These are phyloP conservation scores for Simalia tracyae DNA, from an alignment of 2,797 vertebrate species.

Conservation along the genomic window DNA sequence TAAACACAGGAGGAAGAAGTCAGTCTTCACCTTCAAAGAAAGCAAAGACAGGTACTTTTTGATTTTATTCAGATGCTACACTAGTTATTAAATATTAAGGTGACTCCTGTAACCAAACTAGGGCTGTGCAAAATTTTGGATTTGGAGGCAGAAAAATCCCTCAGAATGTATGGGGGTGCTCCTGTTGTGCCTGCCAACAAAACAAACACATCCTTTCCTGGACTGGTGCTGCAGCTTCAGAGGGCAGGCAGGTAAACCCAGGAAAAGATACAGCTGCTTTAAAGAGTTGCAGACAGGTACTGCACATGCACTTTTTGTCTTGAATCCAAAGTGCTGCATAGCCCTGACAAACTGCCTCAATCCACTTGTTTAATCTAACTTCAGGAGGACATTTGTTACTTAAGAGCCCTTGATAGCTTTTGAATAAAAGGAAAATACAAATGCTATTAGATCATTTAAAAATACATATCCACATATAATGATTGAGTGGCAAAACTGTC, in stretches of 20 bases:
- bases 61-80: not conserved
- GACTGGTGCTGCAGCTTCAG: not conserved
- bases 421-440: not conserved
- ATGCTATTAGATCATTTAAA: not conserved
- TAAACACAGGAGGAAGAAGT: conserved; percentile 79
- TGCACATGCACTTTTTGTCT: not conserved
- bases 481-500: not conserved
- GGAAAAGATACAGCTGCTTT: not conserved
- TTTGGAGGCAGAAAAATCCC: not conserved
- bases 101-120: not conserved
- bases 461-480: not conserved
- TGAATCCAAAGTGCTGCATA: not conserved
- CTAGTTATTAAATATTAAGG: not conserved
- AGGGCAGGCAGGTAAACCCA: not conserved
- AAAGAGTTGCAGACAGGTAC: not conserved
- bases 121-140: not conserved
- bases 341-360: not conserved
- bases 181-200: not conserved
- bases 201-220: not conserved
- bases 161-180: not conserved
- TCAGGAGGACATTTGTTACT: not conserved
- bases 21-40: conserved; percentile 80
- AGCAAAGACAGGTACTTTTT: conserved; percentile 84
- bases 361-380: not conserved
- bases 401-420: not conserved